Evolutionary conservation across 2,797 vertebrate genomes (phyloP), one percentile per base, ranked within the genome.

Genomic region (Coccyzus lansbergi): DNA sequence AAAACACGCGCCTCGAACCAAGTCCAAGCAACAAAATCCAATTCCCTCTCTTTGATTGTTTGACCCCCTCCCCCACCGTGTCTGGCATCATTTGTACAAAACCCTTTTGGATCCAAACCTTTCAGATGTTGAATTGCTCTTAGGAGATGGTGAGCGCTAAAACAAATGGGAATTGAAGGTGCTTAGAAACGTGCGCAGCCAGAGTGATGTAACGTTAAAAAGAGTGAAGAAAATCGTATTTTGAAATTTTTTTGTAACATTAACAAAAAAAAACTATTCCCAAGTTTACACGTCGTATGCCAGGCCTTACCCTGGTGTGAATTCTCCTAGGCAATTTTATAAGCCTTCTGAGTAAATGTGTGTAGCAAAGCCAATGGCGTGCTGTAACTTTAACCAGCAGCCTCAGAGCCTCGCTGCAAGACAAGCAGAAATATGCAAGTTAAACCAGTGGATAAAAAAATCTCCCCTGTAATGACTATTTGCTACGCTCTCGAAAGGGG

Each of bases 301-400:
- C 69, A 86, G 91, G 72, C 55, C 56, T 92, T 81, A 92, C 69
- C 80, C 90, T 77, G 71, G 89, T 55, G 36, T 70, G 75, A 95
- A 95, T 93, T 96, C 90, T 95, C 87, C 90, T n/a, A 52, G 83
- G 93, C 60, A 83, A 62, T 88, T 94, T 95, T 86, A 92, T 86
- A 94, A 93, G 62, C 56, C 58, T 24, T 82, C 10, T 2, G 17
- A 95, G 62, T 12, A 26, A 44, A 46, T 28, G 63, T 0, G 1
- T 20, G 68, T 7, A 88, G 89, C 87, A 74, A 78, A 88, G 34
- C 49, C 77, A 82, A 28, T 0, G 40, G 86, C 4, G 0, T 84
- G 88, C 94, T 95, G 88, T 71, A 95, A 95, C 90, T 88, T 83
- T 86, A 95, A 93, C 89, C 52, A 60, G 3, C 93, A 93, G 77